Evolutionary conservation across 2,113 vertebrate species (phyloP).

Genomic region (Semnornis frantzii): DNA sequence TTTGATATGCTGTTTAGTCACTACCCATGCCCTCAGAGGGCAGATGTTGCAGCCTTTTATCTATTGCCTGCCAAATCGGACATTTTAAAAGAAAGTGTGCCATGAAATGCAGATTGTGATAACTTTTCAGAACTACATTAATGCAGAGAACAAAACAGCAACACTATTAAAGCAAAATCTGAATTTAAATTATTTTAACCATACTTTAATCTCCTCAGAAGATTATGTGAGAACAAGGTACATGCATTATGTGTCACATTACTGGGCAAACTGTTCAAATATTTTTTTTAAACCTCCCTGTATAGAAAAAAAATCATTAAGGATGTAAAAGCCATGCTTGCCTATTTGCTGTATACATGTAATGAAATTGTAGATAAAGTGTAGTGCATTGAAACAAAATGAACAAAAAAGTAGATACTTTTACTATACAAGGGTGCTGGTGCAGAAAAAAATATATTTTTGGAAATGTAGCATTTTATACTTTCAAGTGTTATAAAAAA

Average conservation of each 20-base stretch:
- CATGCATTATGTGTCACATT: slow-evolving; percentile 90
- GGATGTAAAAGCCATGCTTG: slow-evolving; percentile 97
- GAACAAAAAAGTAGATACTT: slow-evolving; percentile 87
- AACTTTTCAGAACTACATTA: slow-evolving; percentile 72
- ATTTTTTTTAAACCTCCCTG: slow-evolving; percentile 87
- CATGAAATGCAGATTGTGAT: slow-evolving; percentile 72
- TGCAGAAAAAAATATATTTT: slow-evolving; percentile 93
- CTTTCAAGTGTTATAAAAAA: slow-evolving; percentile 92
- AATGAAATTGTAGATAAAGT: slow-evolving; percentile 92
- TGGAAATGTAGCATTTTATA: slow-evolving; percentile 95
- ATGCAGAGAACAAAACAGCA: slow-evolving; percentile 70
- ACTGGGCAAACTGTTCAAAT: slow-evolving; percentile 87
- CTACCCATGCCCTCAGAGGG: slow-evolving; percentile 81
- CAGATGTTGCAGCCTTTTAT: slow-evolving; percentile 76
- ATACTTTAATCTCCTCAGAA: slow-evolving; percentile 77
- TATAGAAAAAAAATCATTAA: slow-evolving; percentile 87
- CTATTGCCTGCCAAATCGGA: slow-evolving; percentile 81
- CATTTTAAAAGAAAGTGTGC: slow-evolving; percentile 77
- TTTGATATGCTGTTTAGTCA: slow-evolving; percentile 78
- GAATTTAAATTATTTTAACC: slow-evolving; percentile 74
- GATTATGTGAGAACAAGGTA: slow-evolving; percentile 82
- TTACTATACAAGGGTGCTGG: slow-evolving; percentile 91
- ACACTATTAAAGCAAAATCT: slow-evolving; percentile 74
- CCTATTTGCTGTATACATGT: slow-evolving; percentile 93
- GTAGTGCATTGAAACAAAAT: slow-evolving; percentile 87